Evolutionary conservation across 1,140 invertebrate species (phyloP), one percentile per base, ranked within the genome.

Genomic region (Eumaeus atala): DNA sequence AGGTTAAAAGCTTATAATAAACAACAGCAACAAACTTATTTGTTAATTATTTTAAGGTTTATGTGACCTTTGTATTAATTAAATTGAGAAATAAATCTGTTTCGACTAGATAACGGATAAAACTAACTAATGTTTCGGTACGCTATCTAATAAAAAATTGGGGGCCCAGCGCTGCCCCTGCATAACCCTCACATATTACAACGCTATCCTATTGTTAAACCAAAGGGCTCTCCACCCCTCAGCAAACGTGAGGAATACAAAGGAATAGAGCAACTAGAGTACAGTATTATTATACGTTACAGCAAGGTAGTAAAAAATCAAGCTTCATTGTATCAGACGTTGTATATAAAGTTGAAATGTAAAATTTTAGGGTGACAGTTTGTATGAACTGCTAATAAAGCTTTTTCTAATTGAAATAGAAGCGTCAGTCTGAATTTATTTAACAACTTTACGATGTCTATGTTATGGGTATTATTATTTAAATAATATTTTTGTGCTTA

Each of bases 211-310:
- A 67, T 74, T 74, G 69, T 72, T 62, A 47, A 40, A 52, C 10
- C 48, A 60, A 58, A 74, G 72, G 67, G 67, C 69, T 54, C 62
- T 64, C 56, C 59, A 65, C 64, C 66, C 68, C 66, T 66, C 60
- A 62, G 56, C 44, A 62, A 63, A 79, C 76, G 76, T 79, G 76
- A 74, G 58, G 48, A 56, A 44, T 47, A 76, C 76, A 78, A 76
- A 74, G 70, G 73, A 64, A 67, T 65, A 48, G 61, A 51, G 52
- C 60, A 62, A 71, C 66, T 62, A 63, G 64, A 67, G 21, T 63
- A 65, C 61, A 62, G 52, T 69, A 69, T 72, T 69, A 69, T 72
- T 69, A 69, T 61, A 66, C 14, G 38, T 28, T 28, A 44, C 40
- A 44, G 40, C 40, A 42, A 48, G 40, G 57, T 63, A 64, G 59